Evolutionary conservation across 2,797 vertebrate genomes (phyloP).

Genomic region (Melanogrammus aeglefinus): DNA sequence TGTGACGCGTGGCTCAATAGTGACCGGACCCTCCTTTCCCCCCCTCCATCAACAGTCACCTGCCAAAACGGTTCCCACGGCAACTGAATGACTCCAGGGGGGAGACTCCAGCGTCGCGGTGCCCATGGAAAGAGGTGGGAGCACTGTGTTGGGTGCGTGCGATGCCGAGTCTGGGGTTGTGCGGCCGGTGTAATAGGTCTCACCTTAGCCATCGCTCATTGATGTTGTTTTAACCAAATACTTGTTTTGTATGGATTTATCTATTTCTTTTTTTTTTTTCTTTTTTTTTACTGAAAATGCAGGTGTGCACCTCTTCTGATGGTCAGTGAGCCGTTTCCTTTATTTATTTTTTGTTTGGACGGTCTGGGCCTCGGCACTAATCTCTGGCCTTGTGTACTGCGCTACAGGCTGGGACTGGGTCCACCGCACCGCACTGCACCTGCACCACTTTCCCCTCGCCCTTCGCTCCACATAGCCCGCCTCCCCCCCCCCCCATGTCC

Average conservation of each 20-base stretch:
- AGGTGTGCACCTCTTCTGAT: not conserved
- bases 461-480: conserved; percentile 48
- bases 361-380: not conserved
- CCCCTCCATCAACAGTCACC: conserved; percentile 42
- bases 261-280: too few species aligned
- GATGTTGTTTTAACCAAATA: not conserved
- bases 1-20: not conserved
- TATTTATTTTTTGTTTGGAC: not conserved
- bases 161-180: conserved; percentile 20
- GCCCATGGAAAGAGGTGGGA: conserved; percentile 68
- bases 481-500: conserved; percentile 28
- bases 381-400: conserved; percentile 1
- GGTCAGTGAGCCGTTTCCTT: not conserved
- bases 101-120: conserved; percentile 32
- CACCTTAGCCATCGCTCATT: not conserved
- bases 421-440: conserved; percentile 58
- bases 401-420: conserved; percentile 57
- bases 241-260: not conserved
- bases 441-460: conserved; percentile 63
- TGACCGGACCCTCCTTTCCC: not conserved
- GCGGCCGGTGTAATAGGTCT: not conserved
- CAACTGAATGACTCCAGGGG: conserved; percentile 63
- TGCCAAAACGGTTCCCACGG: conserved; percentile 46
- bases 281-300: not conserved
- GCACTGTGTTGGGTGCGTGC: conserved; percentile 29